A percentile compares a stretch with the other conserved stretches of the same genome.
Evolutionary conservation across 2,797 vertebrate genomes (phyloP).

Genomic region (Syngnathus rostellatus): DNA sequence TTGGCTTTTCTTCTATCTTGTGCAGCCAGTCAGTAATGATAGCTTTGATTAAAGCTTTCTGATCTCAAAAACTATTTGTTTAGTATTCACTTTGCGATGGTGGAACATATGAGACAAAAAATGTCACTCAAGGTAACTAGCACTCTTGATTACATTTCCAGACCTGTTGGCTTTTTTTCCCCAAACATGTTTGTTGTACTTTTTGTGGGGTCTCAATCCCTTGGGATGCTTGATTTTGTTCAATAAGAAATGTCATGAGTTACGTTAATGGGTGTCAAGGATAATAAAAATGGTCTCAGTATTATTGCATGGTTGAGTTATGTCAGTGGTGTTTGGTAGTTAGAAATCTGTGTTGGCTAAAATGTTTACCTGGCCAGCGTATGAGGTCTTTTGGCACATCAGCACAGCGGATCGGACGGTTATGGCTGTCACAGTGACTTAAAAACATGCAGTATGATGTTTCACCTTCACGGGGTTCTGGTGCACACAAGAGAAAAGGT

Average conservation of each 20-base stretch:
- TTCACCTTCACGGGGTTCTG: too few species aligned
- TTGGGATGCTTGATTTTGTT: not conserved
- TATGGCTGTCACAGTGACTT: too few species aligned
- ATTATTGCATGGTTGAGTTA: too few species aligned
- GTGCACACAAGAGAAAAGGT: too few species aligned
- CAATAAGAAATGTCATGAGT: not conserved
- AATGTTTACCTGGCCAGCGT: too few species aligned
- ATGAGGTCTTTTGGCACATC: too few species aligned
- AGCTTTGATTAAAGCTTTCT: slow-evolving; percentile 44
- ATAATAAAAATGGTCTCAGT: too few species aligned
- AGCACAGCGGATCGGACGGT: too few species aligned
- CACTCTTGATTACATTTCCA: slow-evolving; percentile 5
- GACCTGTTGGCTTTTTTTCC: not conserved
- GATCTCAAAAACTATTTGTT: slow-evolving; percentile 17
- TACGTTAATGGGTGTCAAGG: not conserved
- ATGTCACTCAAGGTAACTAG: slow-evolving; percentile 10
- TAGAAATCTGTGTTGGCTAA: too few species aligned
- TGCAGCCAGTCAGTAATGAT: slow-evolving; percentile 48
- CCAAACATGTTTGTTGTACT: not conserved
- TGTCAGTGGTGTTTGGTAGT: too few species aligned
- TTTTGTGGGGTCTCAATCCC: not conserved
- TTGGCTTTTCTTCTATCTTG: slow-evolving; percentile 25
- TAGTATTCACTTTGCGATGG: slow-evolving; percentile 23
- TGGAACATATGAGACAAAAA: slow-evolving; percentile 2
- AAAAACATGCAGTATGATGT: too few species aligned